Conservation (phyloP, 2,113 vertebrate species). For the Edolisoma coerulescens region DNA sequence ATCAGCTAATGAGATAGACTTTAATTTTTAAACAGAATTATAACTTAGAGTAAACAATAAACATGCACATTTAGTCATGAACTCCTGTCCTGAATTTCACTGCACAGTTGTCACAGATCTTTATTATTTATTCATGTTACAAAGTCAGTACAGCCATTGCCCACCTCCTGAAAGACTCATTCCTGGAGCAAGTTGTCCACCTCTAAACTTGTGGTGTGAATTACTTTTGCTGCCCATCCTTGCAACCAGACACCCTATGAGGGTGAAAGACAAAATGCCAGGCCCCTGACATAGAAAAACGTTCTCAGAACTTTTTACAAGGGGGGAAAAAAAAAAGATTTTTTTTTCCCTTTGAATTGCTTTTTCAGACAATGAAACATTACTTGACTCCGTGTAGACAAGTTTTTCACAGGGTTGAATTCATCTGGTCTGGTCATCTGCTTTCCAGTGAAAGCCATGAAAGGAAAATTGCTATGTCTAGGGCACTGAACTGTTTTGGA, state of each 20-base stretch:
- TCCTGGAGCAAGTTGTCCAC: background rate
- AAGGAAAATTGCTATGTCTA: background rate
- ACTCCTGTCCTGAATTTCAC: background rate
- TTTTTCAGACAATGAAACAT: background rate
- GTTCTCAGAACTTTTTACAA: background rate
- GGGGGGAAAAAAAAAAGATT: accelerated
- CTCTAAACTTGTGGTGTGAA: background rate
- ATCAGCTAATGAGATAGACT: background rate
- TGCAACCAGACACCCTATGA: background rate
- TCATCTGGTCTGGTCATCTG: background rate
- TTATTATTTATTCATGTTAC: background rate
- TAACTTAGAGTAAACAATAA: background rate
- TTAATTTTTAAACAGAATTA: conserved; percentile 23
- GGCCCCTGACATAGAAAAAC: background rate
- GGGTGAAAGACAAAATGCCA: background rate
- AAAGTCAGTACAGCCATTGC: background rate
- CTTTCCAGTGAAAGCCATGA: background rate
- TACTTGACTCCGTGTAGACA: background rate
- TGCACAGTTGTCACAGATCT: background rate
- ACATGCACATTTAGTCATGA: background rate
- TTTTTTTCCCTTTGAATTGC: background rate
- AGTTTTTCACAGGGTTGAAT: background rate
- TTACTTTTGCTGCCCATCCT: background rate
- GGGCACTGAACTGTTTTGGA: background rate
- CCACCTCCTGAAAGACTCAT: background rate